Evolutionary conservation across 2,797 vertebrate genomes (phyloP).

Genomic region (Manis crassicaudata): DNA sequence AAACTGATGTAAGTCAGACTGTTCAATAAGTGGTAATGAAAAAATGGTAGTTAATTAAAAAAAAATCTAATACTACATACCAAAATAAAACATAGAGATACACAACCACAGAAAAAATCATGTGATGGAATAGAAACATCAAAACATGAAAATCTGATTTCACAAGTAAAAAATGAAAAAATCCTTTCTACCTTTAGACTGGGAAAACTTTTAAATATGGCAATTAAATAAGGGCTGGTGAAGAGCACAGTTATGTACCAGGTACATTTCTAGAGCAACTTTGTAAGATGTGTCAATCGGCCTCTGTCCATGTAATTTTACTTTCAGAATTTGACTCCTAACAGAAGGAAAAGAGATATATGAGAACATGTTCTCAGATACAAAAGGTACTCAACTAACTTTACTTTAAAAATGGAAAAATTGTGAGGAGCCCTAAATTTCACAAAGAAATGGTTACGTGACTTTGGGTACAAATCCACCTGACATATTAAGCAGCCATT

Average conservation of each 20-base stretch:
- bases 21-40: neutral
- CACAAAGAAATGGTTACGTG: neutral
- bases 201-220: neutral
- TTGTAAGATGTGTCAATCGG: neutral
- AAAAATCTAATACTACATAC: neutral
- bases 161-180: neutral
- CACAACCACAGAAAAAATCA: neutral
- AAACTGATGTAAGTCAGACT: neutral
- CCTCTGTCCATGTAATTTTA: neutral
- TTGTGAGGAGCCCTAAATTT: neutral
- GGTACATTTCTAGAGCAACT: neutral
- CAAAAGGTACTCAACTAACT: neutral
- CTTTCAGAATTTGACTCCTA: neutral
- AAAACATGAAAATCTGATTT: neutral
- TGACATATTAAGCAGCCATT: neutral
- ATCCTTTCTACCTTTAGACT: neutral
- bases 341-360: neutral
- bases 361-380: neutral
- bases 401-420: neutral
- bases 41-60: neutral
- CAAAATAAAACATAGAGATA: neutral
- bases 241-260: neutral
- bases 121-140: neutral
- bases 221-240: neutral
- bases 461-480: neutral